Evolutionary conservation across 1,140 invertebrate species (phyloP).

Genomic region (Ridgeia piscesae): DNA sequence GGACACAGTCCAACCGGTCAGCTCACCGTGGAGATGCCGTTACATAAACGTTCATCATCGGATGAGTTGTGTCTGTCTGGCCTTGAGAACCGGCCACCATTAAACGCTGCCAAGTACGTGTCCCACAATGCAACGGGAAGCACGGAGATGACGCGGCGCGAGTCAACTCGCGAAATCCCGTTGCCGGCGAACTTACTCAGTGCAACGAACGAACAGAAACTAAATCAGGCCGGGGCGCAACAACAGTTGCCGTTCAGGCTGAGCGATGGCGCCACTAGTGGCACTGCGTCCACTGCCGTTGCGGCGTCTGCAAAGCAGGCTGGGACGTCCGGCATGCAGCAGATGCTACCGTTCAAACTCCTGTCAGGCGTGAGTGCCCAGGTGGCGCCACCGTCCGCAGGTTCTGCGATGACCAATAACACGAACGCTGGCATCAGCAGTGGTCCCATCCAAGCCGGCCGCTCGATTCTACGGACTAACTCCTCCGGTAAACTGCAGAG

Average conservation of each 20-base stretch:
- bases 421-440: background rate
- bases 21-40: slow-evolving; percentile 27
- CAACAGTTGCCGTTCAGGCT: slow-evolving; percentile 84
- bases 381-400: background rate
- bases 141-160: slow-evolving; percentile 34
- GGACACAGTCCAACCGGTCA: background rate
- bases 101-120: slow-evolving; percentile 25
- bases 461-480: background rate
- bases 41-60: slow-evolving; percentile 41
- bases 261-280: slow-evolving; percentile 52
- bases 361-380: background rate
- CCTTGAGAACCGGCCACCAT: background rate
- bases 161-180: slow-evolving; percentile 26
- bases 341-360: slow-evolving; percentile 11
- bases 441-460: background rate
- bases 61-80: slow-evolving; percentile 22
- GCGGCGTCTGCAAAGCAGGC: slow-evolving; percentile 3
- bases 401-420: background rate
- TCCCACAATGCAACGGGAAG: slow-evolving; percentile 21
- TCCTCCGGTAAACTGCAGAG: background rate
- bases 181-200: slow-evolving; percentile 76
- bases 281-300: background rate
- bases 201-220: slow-evolving; percentile 80
- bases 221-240: slow-evolving; percentile 64
- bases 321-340: slow-evolving; percentile 2